Evolutionary conservation across 1,140 invertebrate genomes (phyloP), one percentile per base, ranked within the genome.

Genomic region (Hormaphis cornu): DNA sequence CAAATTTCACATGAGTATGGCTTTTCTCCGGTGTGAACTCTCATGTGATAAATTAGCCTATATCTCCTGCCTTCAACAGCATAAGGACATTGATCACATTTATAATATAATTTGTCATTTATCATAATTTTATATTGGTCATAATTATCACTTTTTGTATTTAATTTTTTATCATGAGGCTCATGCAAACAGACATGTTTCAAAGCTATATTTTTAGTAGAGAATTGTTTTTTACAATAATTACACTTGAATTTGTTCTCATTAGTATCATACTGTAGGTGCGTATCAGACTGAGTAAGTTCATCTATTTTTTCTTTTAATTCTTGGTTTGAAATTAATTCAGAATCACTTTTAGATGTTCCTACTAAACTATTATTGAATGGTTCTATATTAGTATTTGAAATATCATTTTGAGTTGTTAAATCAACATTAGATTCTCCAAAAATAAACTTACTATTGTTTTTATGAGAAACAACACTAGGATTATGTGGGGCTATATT

Each of bases 1-100:
- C 88, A 90, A 1, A 87, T 76, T 72, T 85, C 83, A 73, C 89
- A 90, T 18, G 85, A 84, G 73, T 84, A 89, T 3, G 86, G 85
- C 66, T 86, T 82, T 75, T 90, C 87, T 73, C 81, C 81, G 9
- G 77, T 78, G 72, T 83, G 82, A 4, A 69, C 69, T n/a, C 54
- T 52, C 54, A 72, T 30, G 71, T 74, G 73, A n/a, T 71, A 69
- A 7, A 71, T 46, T 24, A 73, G 61, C 24, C 70, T 66, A n/a
- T 71, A 70, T 46, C 61, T 37, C 40, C 61, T 66, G 22, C 69
- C 59, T 46, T 63, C 70, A 33, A 56, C 50, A 16, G 42, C 69
- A 20, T 70, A 71, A 12, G 48, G 52, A 52, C 72, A 73, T 18
- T 59, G 42, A 20, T 71, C 61, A 33, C 72, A 73, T 28, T 70